These are phyloP conservation scores for Sebastes variabilis DNA, from an alignment of 2,797 vertebrate genomes.

Conservation along the genomic window DNA sequence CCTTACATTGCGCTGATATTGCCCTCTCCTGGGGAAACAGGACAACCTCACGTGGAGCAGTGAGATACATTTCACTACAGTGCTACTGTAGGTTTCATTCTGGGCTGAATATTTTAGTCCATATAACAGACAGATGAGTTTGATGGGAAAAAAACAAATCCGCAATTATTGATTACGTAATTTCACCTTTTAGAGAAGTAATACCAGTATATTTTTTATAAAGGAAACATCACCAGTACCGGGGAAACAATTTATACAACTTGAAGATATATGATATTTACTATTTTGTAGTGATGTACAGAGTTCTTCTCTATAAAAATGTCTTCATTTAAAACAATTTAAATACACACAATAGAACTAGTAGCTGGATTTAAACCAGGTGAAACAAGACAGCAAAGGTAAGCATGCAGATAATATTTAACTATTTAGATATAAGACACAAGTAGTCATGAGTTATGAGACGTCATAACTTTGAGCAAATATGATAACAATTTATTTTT, in stretches of 20 bases:
- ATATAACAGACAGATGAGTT: neutral
- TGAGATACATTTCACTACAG: neutral
- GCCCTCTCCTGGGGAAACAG: constrained; percentile 6
- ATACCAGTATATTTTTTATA: neutral
- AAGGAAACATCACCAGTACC: neutral
- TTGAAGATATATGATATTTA: neutral
- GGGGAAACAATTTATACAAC: neutral
- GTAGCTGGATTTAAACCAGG: neutral
- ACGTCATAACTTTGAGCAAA: too few species aligned
- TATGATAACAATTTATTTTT: too few species aligned
- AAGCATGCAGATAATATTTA: too few species aligned
- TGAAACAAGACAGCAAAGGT: too few species aligned
- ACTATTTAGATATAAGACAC: too few species aligned
- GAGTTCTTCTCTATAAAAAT: neutral
- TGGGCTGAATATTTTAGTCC: neutral
- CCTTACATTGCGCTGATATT: neutral
- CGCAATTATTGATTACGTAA: neutral
- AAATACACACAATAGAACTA: neutral
- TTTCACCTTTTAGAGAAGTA: neutral
- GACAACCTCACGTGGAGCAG: neutral
- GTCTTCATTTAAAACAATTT: neutral
- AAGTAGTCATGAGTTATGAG: too few species aligned
- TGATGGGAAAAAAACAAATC: fast-evolving
- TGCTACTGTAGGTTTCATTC: neutral
- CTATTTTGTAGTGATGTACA: neutral